Conservation (phyloP, 2,888 invertebrate genomes). For the Hirtodrosophila histrioides region DNA sequence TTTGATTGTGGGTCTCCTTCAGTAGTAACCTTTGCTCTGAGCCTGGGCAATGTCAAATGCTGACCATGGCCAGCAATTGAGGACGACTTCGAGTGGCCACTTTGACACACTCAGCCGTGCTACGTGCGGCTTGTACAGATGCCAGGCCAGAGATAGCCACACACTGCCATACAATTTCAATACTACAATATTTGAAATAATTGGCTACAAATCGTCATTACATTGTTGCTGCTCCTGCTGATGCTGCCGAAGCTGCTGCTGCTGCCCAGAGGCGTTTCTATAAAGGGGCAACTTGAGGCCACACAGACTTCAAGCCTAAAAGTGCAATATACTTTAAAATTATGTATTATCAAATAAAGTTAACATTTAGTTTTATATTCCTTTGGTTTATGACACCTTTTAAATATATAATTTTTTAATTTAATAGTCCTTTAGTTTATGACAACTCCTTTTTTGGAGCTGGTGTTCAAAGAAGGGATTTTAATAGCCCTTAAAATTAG, state of each 20-base stretch:
- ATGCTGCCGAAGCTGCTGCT: conserved; percentile 1
- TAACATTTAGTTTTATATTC: no score
- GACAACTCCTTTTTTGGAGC: no score
- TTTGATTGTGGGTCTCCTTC: conserved; percentile 1
- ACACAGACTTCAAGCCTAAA: no score
- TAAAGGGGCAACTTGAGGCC: no score
- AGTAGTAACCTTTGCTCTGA: conserved; percentile 7
- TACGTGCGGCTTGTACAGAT: conserved; percentile 62
- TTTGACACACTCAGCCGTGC: conserved; percentile 56
- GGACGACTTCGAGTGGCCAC: conserved; percentile 50
- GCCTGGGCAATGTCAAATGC: conserved; percentile 48
- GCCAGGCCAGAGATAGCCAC: conserved; percentile 69
- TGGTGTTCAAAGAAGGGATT: no score
- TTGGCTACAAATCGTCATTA: conserved; percentile 83
- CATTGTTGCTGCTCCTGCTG: conserved; percentile 48
- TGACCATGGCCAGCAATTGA: conserved; percentile 54
- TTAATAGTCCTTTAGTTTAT: no score
- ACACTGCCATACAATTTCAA: conserved; percentile 78
- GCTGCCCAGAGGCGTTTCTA: neutral
- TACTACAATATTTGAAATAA: conserved; percentile 82
- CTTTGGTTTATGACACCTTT: no score
- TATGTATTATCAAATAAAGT: no score
- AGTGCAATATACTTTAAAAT: no score
- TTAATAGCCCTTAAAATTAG: no score
- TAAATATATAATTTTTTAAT: no score